Evolutionary conservation across 2,888 invertebrate species (phyloP), one percentile per base, ranked within the genome.

Genomic region (Ormyrus thymus): DNA sequence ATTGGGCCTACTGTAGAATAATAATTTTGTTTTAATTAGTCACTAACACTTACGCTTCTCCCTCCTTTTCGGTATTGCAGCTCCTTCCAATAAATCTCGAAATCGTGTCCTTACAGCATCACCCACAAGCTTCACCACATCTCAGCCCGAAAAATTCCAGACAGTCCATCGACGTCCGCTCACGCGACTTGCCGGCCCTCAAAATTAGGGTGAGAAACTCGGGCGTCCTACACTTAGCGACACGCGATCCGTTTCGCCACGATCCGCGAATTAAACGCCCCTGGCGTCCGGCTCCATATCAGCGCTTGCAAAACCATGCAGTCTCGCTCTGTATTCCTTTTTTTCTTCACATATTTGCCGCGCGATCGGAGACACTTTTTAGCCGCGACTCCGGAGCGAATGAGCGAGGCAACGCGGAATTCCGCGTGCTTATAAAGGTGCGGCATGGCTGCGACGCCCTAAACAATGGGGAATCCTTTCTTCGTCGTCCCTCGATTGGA

Each of bases 381-480:
- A 13, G 10, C 6, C 46, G 61, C 45, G 46, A 59, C 29, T 46
- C 15, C 5, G 46, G 10, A 13, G 51, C 15, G 69, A 58, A 51
- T 65, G 73, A 78, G 48, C 76, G 13, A 64, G 13, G 45, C 29
- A 46, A 6, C 45, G 10, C 13, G 48, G 29, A 56, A 71, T 72
- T 66, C 58, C 69, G 69, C 50, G 53, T 9, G 61, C 55, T 76
- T 80, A 80, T 80, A 80, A 80, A 75, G 71, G 55, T 29, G 62
- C 62, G 64, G 4, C 58, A 46, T 73, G 13, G 61, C 29, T 15
- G 29, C 15, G 61, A 46, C 43, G 56, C 71, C 71, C 80, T 71
- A 78, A 74, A 70, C 75, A 65, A 75, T 71, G 9, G 51, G 43
- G 64, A 29, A 50, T 59, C 61, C 13, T 69, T 62, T 70, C 61